Evolutionary conservation across 2,797 vertebrate species (phyloP), one percentile per base, ranked within the genome.

Genomic region (Diplodus puntazzo): DNA sequence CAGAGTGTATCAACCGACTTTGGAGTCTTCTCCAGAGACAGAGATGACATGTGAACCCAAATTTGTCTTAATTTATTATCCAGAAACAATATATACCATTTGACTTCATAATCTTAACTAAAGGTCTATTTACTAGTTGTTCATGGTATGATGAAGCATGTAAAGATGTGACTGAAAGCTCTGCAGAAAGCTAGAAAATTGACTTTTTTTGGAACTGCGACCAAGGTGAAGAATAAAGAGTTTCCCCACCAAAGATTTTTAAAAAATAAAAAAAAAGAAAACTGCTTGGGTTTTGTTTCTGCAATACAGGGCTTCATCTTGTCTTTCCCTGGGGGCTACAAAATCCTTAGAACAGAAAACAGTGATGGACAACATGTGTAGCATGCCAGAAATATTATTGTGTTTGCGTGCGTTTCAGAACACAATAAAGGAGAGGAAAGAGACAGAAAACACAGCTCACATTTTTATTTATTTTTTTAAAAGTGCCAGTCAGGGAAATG

Each of bases 1-100:
- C 42, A 58, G 60, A 70, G 72, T 16, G 61, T 34, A 48, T 59
- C 59, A 62, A 65, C 16, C 63, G 55, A 69, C 45, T n/a, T 55
- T 5, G 17, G 52, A 54, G 67, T 46, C 48, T 73, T 72, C 68
- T 23, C 16, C 34, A 18, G 21, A 46, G 46, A 72, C 53, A 46
- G n/a, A 79, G 6, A 21, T 34, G 53, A 66, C 59, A 27, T 39
- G 34, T 48, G 65, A 16, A 20, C 42, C 4, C 2, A 49, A 50
- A 57, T 34, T 57, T n/a, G 25, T 16, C 54, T 11, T 14, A 23
- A 57, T 42, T 2, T 7, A 20, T 11, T 13, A 52, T 43, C 30
- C 43, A 63, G 53, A 61, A 14, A 45, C 5, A 42, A 55, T 4
- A 20, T 3, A 20, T 10, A 58, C 11, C 3, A 18, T 42, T 52